These are phyloP conservation scores for Drosophila mojavensis DNA, from an alignment of 1,140 invertebrate species.

Conservation along the genomic window DNA sequence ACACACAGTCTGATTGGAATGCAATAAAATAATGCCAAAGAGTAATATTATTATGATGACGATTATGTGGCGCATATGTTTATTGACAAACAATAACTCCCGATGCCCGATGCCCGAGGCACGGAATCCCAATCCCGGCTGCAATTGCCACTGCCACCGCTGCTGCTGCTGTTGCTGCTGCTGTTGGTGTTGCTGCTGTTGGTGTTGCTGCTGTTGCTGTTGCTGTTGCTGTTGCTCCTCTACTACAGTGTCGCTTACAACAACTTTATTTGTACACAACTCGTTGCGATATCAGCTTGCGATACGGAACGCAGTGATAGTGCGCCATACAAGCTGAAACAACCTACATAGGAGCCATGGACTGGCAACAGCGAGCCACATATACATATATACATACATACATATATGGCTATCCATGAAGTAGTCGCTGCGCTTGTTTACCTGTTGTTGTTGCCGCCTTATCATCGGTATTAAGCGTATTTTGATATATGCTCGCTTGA, in stretches of 20 bases:
- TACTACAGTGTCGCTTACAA: slow-evolving; percentile 37
- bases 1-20: background rate
- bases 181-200: background rate
- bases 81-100: slow-evolving; percentile 68
- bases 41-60: slow-evolving; percentile 46
- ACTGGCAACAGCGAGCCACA: background rate
- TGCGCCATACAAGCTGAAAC: slow-evolving; percentile 38
- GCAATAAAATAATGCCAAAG: slow-evolving; percentile 59
- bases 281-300: slow-evolving; percentile 55
- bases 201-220: background rate
- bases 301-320: slow-evolving; percentile 55
- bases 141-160: too few species aligned
- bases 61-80: slow-evolving; percentile 80
- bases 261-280: slow-evolving; percentile 59
- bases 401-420: background rate
- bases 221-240: slow-evolving; percentile 9
- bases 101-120: slow-evolving; percentile 11
- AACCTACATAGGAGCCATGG: slow-evolving; percentile 29
- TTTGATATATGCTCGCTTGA: slow-evolving; percentile 44
- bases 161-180: slow-evolving; percentile 1
- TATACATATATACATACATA: background rate
- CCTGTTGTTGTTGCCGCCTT: slow-evolving; percentile 21
- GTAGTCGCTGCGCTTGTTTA: slow-evolving; percentile 33
- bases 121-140: slow-evolving; percentile 3
- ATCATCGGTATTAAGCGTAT: slow-evolving; percentile 27